Evolutionary conservation across 2,888 invertebrate genomes (phyloP).

Genomic region (Augiades crinisus): DNA sequence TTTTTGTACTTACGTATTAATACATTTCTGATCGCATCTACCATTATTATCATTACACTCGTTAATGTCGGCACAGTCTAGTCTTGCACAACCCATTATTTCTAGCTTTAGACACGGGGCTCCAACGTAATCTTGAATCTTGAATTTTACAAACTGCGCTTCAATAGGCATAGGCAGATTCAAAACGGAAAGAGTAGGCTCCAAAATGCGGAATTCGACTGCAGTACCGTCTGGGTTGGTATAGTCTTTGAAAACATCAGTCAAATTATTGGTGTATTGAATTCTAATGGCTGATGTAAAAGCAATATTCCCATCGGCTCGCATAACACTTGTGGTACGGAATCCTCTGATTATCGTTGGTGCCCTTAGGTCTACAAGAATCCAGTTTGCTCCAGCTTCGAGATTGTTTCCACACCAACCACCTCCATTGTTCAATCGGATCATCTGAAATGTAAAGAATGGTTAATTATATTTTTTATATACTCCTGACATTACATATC

Average conservation of each 20-base stretch:
- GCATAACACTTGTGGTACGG: constrained; percentile 92
- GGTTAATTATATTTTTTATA: background rate
- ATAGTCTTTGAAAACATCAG: constrained; percentile 94
- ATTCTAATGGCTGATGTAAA: constrained; percentile 95
- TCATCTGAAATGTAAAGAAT: constrained; percentile 79
- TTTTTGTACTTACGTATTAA: constrained; percentile 83
- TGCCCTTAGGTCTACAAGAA: constrained; percentile 92
- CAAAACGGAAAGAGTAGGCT: constrained; percentile 94
- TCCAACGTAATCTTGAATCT: constrained; percentile 92
- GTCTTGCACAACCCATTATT: constrained; percentile 94
- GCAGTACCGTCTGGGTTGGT: constrained; percentile 96
- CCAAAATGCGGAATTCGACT: constrained; percentile 94
- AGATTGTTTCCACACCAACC: constrained; percentile 95
- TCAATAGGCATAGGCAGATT: constrained; percentile 96
- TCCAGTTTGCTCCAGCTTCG: constrained; percentile 95
- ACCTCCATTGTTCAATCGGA: constrained; percentile 89
- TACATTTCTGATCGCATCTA: constrained; percentile 96
- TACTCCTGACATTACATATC: no score
- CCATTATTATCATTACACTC: constrained; percentile 94
- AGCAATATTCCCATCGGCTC: constrained; percentile 91
- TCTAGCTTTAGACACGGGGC: constrained; percentile 95
- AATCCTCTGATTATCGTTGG: constrained; percentile 95
- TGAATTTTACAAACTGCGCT: constrained; percentile 92
- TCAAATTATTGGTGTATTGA: constrained; percentile 93
- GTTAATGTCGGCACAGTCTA: constrained; percentile 94